Evolutionary conservation across 2,888 invertebrate genomes (phyloP), one percentile per base, ranked within the genome.

Genomic region (Tachina fera): DNA sequence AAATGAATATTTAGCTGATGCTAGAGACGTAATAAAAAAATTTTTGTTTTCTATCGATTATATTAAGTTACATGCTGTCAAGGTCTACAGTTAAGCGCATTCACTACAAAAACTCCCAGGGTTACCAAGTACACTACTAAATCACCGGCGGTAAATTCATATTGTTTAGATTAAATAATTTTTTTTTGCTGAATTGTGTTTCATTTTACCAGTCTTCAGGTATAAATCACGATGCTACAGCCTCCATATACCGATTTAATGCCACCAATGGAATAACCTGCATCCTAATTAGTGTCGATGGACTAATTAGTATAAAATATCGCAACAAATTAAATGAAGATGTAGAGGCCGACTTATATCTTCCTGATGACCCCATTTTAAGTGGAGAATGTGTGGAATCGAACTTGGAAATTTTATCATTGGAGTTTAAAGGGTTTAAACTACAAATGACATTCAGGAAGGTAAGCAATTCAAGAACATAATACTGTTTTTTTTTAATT

Each of bases 381-480:
- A 95, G 94, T 1, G 97, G 97, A 0, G 95, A 95, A 87, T 97
- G 97, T 91, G 95, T 95, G 82, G 95, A 95, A 87, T 96, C 96
- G 49, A 97, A 97, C 88, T 93, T 94, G 31, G 96, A 96, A 53
- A 94, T 94, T 5, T 94, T 97, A 90, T 94, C 95, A 67, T 93
- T 97, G 72, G 95, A 95, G 9, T 97, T 97, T 94, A 95, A 95
- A 83, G 96, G 96, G 60, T 97, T 97, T 90, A 94, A 95, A 0
- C 93, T 97, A 58, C 94, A 95, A 75, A 96, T 96, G 94, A 94
- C 94, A 87, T 98, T 97, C 90, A 95, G 96, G 82, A 97, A 97
- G 95, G 97, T 97, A 92, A 31, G 31, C 31, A 31, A 89, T 88
- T 60, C 19, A 11, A 9, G 31, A 49, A 31, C 31, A 31, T 31